These are phyloP conservation scores for Squalus acanthias DNA, from an alignment of 2,797 vertebrate genomes.

Conservation along the genomic window DNA sequence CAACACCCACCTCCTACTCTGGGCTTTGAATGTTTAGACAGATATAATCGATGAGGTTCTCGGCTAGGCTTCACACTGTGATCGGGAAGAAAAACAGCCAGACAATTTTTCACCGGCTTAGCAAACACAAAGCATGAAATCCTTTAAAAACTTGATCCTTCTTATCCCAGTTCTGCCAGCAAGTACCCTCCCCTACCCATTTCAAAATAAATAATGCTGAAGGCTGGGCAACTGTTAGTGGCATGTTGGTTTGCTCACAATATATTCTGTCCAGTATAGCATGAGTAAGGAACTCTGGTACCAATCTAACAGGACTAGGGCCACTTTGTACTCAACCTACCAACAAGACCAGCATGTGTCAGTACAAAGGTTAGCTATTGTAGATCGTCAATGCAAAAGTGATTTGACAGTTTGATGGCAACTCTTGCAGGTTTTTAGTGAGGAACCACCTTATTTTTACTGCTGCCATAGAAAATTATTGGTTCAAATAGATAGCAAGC, in stretches of 20 bases:
- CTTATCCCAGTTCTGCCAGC: background rate
- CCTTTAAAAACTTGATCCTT: slow-evolving; percentile 33
- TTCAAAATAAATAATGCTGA: slow-evolving; percentile 32
- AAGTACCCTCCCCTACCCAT: background rate
- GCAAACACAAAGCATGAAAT: slow-evolving; percentile 35
- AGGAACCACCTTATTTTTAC: background rate
- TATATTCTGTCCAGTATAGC: background rate
- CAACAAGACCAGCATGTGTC: background rate
- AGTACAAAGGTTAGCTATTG: background rate
- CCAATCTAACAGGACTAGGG: background rate
- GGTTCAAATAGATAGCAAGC: too few species aligned
- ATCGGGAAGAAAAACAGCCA: slow-evolving; percentile 51
- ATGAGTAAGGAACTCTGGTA: background rate
- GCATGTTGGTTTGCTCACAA: background rate
- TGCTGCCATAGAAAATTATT: background rate
- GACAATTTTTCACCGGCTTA: slow-evolving; percentile 1
- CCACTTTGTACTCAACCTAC: background rate
- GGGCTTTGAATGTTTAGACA: slow-evolving; percentile 62
- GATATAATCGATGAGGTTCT: slow-evolving; percentile 64
- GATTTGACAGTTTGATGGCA: background rate
- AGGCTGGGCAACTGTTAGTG: slow-evolving; percentile 4
- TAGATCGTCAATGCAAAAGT: background rate
- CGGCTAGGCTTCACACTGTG: slow-evolving; percentile 64
- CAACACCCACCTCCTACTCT: slow-evolving; percentile 20
- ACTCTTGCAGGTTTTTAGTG: background rate